A percentile compares a stretch with the other conserved stretches of the same genome.
Conservation (phyloP, 2,797 vertebrate species). For the Delichon dasypus region DNA sequence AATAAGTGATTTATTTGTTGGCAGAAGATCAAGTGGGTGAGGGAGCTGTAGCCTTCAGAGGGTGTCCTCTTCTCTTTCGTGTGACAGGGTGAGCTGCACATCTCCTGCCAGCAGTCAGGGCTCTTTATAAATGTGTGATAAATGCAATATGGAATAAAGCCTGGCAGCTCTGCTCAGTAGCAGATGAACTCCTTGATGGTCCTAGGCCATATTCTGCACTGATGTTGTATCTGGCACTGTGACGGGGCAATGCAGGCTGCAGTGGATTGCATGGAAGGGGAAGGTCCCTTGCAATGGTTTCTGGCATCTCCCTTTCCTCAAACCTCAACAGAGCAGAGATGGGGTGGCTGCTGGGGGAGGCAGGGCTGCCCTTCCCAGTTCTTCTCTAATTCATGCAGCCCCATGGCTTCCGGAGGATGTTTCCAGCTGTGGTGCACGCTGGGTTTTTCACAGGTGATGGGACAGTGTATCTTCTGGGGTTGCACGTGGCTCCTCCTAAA, state of each 20-base stretch:
- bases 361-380: not conserved
- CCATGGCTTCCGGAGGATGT: not conserved
- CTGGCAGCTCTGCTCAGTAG: not conserved
- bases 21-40: not conserved
- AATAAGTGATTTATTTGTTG: slow-evolving; percentile 1
- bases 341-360: not conserved
- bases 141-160: not conserved
- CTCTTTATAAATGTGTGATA: not conserved
- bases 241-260: not conserved
- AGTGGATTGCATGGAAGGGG: not conserved
- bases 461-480: not conserved
- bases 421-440: not conserved
- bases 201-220: not conserved
- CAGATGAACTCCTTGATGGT: not conserved
- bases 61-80: not conserved
- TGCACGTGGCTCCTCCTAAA: not conserved
- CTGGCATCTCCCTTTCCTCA: not conserved
- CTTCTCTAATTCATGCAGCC: not conserved
- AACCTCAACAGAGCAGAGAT: not conserved
- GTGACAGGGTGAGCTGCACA: not conserved
- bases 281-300: not conserved
- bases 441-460: accelerated
- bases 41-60: not conserved
- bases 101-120: not conserved
- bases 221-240: not conserved